phyloP scores from a whole-genome alignment of 2,888 invertebrate species.

The Papilio demoleus region DNA sequence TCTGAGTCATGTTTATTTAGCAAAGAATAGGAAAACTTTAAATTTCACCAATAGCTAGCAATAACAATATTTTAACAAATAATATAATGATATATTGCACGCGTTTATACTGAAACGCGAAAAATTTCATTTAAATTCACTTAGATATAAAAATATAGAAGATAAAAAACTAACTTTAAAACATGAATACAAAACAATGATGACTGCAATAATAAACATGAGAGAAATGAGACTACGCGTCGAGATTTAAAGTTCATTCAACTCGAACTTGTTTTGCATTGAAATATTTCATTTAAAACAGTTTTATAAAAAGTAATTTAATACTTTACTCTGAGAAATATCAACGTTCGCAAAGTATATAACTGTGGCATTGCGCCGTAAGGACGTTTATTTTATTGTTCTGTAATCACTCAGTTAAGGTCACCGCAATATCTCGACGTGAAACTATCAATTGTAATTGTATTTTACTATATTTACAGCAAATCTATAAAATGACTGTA shows the following conservation, averaged over 20 bases:
- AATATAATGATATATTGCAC: too few relatives aligned
- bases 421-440: slow-evolving; percentile 58
- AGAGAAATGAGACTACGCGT: slow-evolving; percentile 2
- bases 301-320: slow-evolving; percentile 5
- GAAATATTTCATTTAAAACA: not conserved
- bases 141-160: not conserved
- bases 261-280: slow-evolving; percentile 45
- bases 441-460: slow-evolving; percentile 8
- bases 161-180: slow-evolving; percentile 1
- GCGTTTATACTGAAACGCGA: not conserved
- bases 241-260: slow-evolving; percentile 52
- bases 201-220: slow-evolving; percentile 28
- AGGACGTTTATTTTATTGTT: slow-evolving; percentile 67
- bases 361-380: slow-evolving; percentile 42
- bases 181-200: slow-evolving; percentile 19
- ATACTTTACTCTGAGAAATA: slow-evolving; percentile 23
- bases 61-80: too few relatives aligned
- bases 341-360: slow-evolving; percentile 27
- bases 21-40: too few relatives aligned
- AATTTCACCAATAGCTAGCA: too few relatives aligned
- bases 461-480: slow-evolving; percentile 4
- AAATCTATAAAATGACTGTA: slow-evolving; percentile 16
- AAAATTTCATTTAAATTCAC: not conserved
- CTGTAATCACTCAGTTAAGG: slow-evolving; percentile 57
- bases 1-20: too few relatives aligned